Conservation (phyloP, 2,797 vertebrate species). For the Pantherophis vulpinus region DNA sequence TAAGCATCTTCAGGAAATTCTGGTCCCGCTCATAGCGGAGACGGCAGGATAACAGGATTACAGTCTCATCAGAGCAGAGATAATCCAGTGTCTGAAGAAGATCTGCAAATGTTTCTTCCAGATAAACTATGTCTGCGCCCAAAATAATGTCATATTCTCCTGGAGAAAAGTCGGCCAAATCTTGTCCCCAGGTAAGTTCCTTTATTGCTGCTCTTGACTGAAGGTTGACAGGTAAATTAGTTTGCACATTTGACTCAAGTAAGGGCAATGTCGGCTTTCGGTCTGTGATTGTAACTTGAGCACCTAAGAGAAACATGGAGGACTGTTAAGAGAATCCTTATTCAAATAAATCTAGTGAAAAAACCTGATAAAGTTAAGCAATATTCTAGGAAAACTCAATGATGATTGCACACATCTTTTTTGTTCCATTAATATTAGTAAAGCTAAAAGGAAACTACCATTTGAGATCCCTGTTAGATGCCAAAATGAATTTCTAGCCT, state of each 20-base stretch:
- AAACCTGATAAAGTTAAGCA: background rate
- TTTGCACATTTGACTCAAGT: constrained; percentile 82
- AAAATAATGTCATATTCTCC: constrained; percentile 85
- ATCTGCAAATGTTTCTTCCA: constrained; percentile 88
- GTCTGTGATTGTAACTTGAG: constrained; percentile 90
- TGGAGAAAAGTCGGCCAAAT: constrained; percentile 74
- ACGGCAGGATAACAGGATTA: constrained; percentile 86
- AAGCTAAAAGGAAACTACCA: background rate
- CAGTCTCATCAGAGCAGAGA: constrained; percentile 75
- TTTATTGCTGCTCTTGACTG: constrained; percentile 74
- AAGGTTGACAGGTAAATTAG: constrained; percentile 79
- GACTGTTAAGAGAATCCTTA: background rate
- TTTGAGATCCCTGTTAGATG: background rate
- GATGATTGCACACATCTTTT: constrained; percentile 20
- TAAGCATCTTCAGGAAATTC: constrained; percentile 82
- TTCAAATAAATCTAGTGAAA: background rate
- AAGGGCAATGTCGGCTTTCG: constrained; percentile 82
- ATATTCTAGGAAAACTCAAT: constrained; percentile 14
- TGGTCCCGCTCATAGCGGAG: constrained; percentile 90
- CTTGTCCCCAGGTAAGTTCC: constrained; percentile 89
- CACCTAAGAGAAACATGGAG: constrained; percentile 72
- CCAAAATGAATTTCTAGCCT: background rate
- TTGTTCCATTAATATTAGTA: background rate
- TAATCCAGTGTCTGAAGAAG: constrained; percentile 86
- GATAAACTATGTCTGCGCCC: constrained; percentile 92